Evolutionary conservation across 2,113 vertebrate species (phyloP).

Genomic region (Anarhynchus alexandrinus): DNA sequence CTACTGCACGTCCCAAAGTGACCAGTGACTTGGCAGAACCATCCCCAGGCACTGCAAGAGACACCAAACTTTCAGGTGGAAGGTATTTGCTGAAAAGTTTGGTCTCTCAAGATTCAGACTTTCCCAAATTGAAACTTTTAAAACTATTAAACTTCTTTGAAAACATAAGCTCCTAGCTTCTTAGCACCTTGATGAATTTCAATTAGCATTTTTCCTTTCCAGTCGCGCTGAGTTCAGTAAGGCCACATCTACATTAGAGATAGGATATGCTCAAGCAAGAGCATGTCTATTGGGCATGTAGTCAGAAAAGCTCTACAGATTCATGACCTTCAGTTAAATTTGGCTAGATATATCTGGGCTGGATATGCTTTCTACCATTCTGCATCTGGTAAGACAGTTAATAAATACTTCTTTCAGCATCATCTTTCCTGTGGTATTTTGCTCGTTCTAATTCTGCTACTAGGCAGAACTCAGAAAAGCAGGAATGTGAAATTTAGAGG

Average conservation of each 20-base stretch:
- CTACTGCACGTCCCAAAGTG: not conserved
- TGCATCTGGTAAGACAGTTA: conserved; percentile 55
- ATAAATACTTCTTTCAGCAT: conserved; percentile 35
- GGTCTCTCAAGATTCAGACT: not conserved
- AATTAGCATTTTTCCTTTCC: not conserved
- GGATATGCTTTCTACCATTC: not conserved
- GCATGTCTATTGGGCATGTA: not conserved
- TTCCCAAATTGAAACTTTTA: not conserved
- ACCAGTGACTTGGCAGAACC: not conserved
- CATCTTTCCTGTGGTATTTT: conserved; percentile 53
- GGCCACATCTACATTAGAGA: not conserved
- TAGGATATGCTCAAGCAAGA: not conserved
- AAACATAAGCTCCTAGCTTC: not conserved
- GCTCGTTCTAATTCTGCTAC: conserved; percentile 29
- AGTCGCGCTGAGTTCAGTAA: not conserved
- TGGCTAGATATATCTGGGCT: not conserved
- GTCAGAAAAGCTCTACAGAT: not conserved
- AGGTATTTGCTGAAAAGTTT: not conserved
- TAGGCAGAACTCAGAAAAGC: conserved; percentile 43
- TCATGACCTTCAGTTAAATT: conserved; percentile 22
- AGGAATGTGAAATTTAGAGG: not conserved
- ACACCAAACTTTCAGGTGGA: not conserved
- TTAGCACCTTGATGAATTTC: not conserved
- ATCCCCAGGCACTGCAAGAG: not conserved
- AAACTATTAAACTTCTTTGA: not conserved